phyloP scores from a whole-genome alignment of 1,140 invertebrate genomes.

The Drosophila kikkawai region DNA sequence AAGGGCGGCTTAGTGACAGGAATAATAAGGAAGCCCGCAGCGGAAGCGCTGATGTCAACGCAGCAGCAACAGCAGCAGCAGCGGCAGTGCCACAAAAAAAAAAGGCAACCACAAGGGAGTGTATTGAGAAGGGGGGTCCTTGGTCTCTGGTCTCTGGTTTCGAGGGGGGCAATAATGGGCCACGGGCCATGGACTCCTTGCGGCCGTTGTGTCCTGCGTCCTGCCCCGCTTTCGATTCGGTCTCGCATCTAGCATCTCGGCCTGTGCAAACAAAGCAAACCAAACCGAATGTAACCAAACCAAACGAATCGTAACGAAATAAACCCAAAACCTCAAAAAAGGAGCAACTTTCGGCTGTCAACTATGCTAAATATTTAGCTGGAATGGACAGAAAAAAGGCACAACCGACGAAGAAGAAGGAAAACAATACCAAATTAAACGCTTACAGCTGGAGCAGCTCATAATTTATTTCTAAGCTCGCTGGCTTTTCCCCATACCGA shows the following conservation, averaged over 20 bases:
- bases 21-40: constrained; percentile 81
- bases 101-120: constrained; percentile 70
- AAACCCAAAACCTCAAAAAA: constrained; percentile 79
- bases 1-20: constrained; percentile 82
- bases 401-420: constrained; percentile 33
- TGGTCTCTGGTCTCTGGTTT: constrained; percentile 20
- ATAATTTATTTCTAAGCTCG: constrained; percentile 57
- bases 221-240: constrained; percentile 70
- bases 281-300: constrained; percentile 61
- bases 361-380: constrained; percentile 75
- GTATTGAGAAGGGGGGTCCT: constrained; percentile 28
- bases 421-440: constrained; percentile 74
- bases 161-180: constrained; percentile 64
- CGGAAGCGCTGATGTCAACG: constrained; percentile 80
- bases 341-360: constrained; percentile 69
- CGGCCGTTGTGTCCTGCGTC: constrained; percentile 38
- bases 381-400: constrained; percentile 9
- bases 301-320: constrained; percentile 80
- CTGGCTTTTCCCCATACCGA: constrained; percentile 4
- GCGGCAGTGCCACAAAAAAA: constrained; percentile 38
- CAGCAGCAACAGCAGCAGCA: constrained; percentile 32
- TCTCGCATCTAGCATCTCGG: constrained; percentile 50
- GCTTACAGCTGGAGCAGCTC: constrained; percentile 58
- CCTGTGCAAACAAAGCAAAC: constrained; percentile 67
- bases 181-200: constrained; percentile 71